Base-by-base conservation (phyloP, 2,113 vertebrate genomes). In the Upupa epops region DNA sequence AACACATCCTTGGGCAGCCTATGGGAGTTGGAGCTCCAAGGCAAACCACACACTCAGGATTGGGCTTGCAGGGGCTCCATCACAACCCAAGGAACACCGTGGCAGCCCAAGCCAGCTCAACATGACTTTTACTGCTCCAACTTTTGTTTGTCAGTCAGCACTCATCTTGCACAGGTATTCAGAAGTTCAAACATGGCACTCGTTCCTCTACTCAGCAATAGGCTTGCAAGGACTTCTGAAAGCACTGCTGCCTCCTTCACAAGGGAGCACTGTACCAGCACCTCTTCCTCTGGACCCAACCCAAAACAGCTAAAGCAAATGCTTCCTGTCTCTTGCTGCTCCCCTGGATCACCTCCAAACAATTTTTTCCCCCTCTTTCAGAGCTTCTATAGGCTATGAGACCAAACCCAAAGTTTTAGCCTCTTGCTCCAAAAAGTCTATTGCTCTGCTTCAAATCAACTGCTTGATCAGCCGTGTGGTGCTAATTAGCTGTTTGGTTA, bases 331-430 rank as follows among this genome's bases (percentile, higher is more conserved):
- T 61, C 88, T 77, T 1, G 0, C 19, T 78, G 56, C 17, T 93
- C 40, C 34, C 70, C 70, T 75, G 73, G 80, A 83, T 61, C 37
- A 31, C 29, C 65, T 93, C 77, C 80, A 86, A 90, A 45, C 45
- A 32, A 11, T 21, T 63, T 5, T 51, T 24, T 80, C 80, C 46
- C 8, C 9, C 37, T 49, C 83, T 68, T 80, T 48, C 60, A 73
- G 37, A 54, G 34, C 19, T 86, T 64, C 34, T 68, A 52, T 80
- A 88, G 80, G 20, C 64, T 81, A 45, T 0, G 2, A 92, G n/a
- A 60, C 58, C 51, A 86, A 89, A 25, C 37, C 14, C 49, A 40
- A 48, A 56, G 11, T 59, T 89, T 65, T 8, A 86, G 40, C n/a
- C 15, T 21, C 21, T 31, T 69, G 12, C 64, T 65, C 29, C 11